Evolutionary conservation across 2,113 vertebrate species (phyloP), one percentile per base, ranked within the genome.

Genomic region (Callaeas wilsoni): DNA sequence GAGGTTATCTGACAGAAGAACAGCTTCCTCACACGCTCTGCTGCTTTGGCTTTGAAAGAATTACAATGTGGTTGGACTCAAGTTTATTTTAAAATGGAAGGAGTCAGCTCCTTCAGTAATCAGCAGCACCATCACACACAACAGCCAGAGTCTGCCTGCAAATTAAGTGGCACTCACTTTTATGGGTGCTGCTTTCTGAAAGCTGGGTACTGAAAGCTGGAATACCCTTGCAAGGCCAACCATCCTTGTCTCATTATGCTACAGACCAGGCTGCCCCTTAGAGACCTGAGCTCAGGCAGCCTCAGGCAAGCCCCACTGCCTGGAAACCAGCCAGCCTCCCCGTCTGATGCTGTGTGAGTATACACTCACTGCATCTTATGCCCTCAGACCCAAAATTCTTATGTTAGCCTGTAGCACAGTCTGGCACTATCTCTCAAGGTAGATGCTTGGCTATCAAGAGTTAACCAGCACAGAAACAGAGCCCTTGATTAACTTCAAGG

Each of bases 391-490:
- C 22, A 63, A 87, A 67, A 90, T 44, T 52, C 32, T 50, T n/a
- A 52, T 16, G 32, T n/a, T 26, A 75, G 77, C 46, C 35, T 18
- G 39, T 46, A 74, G 44, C 17, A 56, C 35, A 33, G 67, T 16
- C 50, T 73, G 63, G 39, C 52, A 90, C 27, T 32, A 64, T 35
- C 21, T 90, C 46, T 17, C 65, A 76, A 21, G 19, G 53, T 8
- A 92, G 29, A 79, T 23, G 46, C 35, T 53, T 76, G 86, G 69
- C 75, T 89, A 90, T 57, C 64, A 94, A 87, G 93, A 91, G 96
- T 97, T 94, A 95, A 97, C 79, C n/a, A 70, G 37, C 47, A 85
- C 21, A 81, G 68, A 84, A 88, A 59, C 41, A 83, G 59, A 82
- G 70, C 65, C 33, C 74, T 83, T 73, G 68, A 81, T 86, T 93